Evolutionary conservation across 1,140 invertebrate genomes (phyloP).

Genomic region (Eumeta japonica): DNA sequence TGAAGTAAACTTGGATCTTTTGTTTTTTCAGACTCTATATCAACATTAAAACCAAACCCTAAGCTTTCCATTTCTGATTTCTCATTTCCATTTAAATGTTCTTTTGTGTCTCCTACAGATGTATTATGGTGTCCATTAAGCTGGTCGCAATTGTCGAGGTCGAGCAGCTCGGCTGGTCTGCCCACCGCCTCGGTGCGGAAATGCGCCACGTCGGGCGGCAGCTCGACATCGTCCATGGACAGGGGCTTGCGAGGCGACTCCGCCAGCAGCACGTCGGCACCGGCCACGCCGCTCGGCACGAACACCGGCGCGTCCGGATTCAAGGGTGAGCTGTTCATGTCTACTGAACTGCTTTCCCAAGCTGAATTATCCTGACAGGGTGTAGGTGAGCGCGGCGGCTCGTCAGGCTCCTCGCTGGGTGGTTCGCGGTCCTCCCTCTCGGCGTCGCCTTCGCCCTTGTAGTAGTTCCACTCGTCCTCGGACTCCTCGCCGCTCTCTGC

Average conservation of each 20-base stretch:
- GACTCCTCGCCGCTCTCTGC: conserved; percentile 71
- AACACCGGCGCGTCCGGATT: conserved; percentile 76
- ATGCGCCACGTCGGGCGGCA: conserved; percentile 61
- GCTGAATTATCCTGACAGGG: conserved; percentile 52
- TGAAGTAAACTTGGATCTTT: conserved; percentile 38
- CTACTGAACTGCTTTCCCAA: conserved; percentile 55
- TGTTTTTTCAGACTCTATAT: conserved; percentile 39
- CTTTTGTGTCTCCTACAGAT: conserved; percentile 31
- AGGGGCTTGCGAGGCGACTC: conserved; percentile 64
- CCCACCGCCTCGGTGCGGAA: conserved; percentile 62
- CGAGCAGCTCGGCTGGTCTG: conserved; percentile 61
- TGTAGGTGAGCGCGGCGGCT: conserved; percentile 44
- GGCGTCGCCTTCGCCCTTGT: conserved; percentile 63
- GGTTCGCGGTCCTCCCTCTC: conserved; percentile 54
- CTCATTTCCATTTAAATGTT: conserved; percentile 45
- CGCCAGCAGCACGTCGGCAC: conserved; percentile 59
- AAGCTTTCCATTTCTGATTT: conserved; percentile 44
- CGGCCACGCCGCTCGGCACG: conserved; percentile 58
- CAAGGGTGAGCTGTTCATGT: conserved; percentile 69
- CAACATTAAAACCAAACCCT: conserved; percentile 46
- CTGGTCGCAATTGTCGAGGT: conserved; percentile 51
- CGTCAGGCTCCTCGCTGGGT: conserved; percentile 35
- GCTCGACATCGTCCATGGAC: conserved; percentile 61
- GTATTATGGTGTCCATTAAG: conserved; percentile 58
- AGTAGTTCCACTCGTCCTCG: conserved; percentile 79